Base-by-base conservation (phyloP, 1,140 invertebrate genomes). In the Zeugodacus cucurbitae region DNA sequence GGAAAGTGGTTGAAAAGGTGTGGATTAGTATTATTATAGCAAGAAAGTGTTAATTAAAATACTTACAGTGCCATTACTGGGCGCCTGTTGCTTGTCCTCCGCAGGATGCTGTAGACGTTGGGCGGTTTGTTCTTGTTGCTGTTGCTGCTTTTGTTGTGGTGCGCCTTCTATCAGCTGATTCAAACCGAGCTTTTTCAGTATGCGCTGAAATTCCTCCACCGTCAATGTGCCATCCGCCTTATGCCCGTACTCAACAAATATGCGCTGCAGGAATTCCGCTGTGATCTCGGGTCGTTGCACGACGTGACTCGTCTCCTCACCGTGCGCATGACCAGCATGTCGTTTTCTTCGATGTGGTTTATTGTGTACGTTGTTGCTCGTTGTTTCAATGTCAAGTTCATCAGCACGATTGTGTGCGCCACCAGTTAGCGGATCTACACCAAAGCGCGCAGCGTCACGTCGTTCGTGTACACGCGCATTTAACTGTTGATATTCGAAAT, bases 141-240 rank as follows among this genome's bases (percentile, higher is more conserved):
- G 64, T 89, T 92, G 48, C 48, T 87, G 26, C 20, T 88, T 32
- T 58, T 87, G 62, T 34, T 74, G 62, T 90, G 90, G 64, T 89
- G 92, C 26, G 17, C 88, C 34, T 59, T 92, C 93, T 67, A 95
- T 90, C 88, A 96, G 91, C 88, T 94, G 95, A 85, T 94, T 90
- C 14, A 97, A 93, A 86, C 95, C 95, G 88, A 97, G 90, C 37
- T 94, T 95, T 87, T 94, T 93, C 2, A 97, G 91, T 92, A 97
- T 94, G 64, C 93, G 95, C 89, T 96, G 95, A 89, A 97, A 96
- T 41, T 95, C 96, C 0, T 95, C 94, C 88, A 96, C 91, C 89
- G 95, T 95, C 94, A 97, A 95, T 90, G 93, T 94, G 7, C 95
- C 94, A 74, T 95, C 94, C 7, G 94, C 95, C 89, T 44, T 32